phyloP scores from a whole-genome alignment of 2,888 invertebrate genomes.

The Galerucella calmariensis region DNA sequence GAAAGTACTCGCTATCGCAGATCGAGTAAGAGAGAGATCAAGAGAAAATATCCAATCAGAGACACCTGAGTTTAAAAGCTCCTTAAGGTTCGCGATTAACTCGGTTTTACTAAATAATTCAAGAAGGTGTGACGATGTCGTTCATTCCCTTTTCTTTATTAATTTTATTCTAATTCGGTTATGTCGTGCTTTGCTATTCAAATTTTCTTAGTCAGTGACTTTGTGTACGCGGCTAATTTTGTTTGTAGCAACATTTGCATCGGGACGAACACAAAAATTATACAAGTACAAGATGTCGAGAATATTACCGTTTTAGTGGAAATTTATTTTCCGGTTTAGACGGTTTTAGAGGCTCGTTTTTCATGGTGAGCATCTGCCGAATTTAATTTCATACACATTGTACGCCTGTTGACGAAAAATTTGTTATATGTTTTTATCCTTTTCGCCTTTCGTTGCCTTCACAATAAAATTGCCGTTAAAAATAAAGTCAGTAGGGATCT shows the following conservation, averaged over 20 bases:
- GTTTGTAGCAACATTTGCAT: constrained; percentile 42
- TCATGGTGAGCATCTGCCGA: constrained; percentile 29
- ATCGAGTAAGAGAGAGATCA: constrained; percentile 44
- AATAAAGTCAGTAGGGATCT: too few relatives aligned
- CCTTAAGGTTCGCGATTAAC: constrained; percentile 48
- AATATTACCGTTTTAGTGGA: constrained; percentile 36
- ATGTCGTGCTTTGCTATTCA: constrained; percentile 43
- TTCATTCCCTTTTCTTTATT: constrained; percentile 49
- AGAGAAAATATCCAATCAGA: constrained; percentile 51
- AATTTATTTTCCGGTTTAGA: constrained; percentile 35
- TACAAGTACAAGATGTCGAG: constrained; percentile 43
- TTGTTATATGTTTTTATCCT: constrained; percentile 19
- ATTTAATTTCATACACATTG: constrained; percentile 29
- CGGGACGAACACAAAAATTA: constrained; percentile 42
- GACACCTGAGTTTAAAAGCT: constrained; percentile 56
- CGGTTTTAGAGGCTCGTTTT: constrained; percentile 29
- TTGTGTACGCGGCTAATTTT: constrained; percentile 43
- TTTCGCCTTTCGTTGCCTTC: background rate
- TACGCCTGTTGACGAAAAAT: background rate
- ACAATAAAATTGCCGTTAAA: background rate
- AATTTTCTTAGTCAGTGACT: constrained; percentile 39
- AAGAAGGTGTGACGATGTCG: constrained; percentile 46
- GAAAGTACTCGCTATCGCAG: constrained; percentile 52
- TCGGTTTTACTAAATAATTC: constrained; percentile 47
- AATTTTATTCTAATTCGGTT: constrained; percentile 54